Conservation (phyloP, 2,888 invertebrate genomes). For the Polyommatus iphigenia region DNA sequence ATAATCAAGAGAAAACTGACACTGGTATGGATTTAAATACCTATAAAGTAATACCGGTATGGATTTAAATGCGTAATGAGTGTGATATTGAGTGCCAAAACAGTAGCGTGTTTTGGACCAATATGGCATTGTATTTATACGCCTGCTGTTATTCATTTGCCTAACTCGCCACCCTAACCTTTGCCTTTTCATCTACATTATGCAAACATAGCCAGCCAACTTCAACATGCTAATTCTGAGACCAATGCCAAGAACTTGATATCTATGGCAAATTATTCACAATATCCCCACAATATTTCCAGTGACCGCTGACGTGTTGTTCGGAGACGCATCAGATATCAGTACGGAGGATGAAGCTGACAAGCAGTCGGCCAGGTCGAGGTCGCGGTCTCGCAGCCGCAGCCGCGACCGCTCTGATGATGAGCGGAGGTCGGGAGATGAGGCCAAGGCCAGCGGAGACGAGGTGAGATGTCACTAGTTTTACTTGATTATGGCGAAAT, state of each 20-base stretch:
- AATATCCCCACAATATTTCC: constrained; percentile 36
- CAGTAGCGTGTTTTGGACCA: background rate
- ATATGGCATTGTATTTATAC: background rate
- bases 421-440: constrained; percentile 71
- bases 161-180: no score
- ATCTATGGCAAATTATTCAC: background rate
- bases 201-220: no score
- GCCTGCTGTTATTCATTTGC: no score
- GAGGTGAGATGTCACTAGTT: constrained; percentile 51
- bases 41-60: no score
- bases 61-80: background rate
- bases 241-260: background rate
- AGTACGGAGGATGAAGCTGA: constrained; percentile 90
- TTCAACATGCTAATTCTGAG: background rate
- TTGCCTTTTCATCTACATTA: no score
- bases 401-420: constrained; percentile 60
- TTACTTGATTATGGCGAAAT: no score
- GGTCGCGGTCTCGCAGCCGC: constrained; percentile 55
- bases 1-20: constrained; percentile 58
- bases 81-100: background rate
- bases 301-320: constrained; percentile 91
- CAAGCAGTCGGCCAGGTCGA: constrained; percentile 52
- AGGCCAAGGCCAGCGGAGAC: constrained; percentile 66
- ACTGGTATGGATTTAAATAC: constrained; percentile 34
- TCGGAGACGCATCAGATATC: constrained; percentile 96